Evolutionary conservation across 2,797 vertebrate genomes (phyloP), one percentile per base, ranked within the genome.

Genomic region (Nannoperca obscura): DNA sequence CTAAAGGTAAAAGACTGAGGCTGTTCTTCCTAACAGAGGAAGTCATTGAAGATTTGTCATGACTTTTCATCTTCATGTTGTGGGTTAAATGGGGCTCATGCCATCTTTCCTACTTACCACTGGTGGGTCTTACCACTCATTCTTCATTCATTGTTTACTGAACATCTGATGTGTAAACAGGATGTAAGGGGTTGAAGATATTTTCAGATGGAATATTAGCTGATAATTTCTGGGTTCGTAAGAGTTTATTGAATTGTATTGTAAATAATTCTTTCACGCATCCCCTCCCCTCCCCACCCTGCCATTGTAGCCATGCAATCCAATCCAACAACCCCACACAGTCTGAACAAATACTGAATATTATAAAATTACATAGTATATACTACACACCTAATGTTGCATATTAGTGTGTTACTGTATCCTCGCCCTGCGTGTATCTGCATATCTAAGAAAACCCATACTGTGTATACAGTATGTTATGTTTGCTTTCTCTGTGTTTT

Each of bases 401-500:
- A 44, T 49, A 2, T 32, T 32, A 61, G 27, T 11, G 2, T 1
- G 14, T 69, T 32, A 17, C 32, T 74, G 27, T 47, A 3, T 49
- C 36, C 5, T 50, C 34, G 36, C 30, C 11, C 9, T n/a, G 9
- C 5, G 1, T 61, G 1, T 30, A 1, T 50, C 5, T 64, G 15
- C 54, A 6, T 57, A 10, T 36, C 17, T 54, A 13, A 44, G 9
- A 17, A 38, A 19, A 42, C 36, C 36, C 10, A 38, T 38, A 38
- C 36, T 38, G 36, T 38, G 10, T 38, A 40, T 40, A 40, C 38
- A 13, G 36, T 38, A 27, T 8, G 2, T 73, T 12, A 36, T 61
- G 3, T 17, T 64, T 46, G 76, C 46, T 63, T 73, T 86, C 53
- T 84, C 46, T 87, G 11, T 89, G 20, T 89, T 62, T 84, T 88